Evolutionary conservation across 64 coral and sea anemone species (phyloP).

Genomic region (Anthopleura sola): DNA sequence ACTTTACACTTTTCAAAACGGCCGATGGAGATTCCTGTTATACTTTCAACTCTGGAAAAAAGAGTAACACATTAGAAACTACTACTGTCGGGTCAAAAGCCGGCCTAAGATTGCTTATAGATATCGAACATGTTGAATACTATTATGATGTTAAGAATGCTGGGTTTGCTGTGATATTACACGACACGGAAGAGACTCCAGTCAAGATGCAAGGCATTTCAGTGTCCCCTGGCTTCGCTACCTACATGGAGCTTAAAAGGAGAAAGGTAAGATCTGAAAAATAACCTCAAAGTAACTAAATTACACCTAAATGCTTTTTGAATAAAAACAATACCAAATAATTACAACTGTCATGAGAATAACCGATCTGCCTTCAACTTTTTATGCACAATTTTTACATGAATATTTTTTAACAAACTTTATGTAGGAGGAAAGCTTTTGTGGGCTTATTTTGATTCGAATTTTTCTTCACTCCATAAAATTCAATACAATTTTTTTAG

Average conservation of each 20-base stretch:
- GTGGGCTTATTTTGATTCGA: neutral
- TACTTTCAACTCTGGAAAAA: conserved; percentile 79
- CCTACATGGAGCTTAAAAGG: conserved; percentile 80
- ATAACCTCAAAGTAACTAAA: neutral
- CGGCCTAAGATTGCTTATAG: conserved; percentile 66
- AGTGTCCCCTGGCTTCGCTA: conserved; percentile 73
- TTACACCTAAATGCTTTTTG: neutral
- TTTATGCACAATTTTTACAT: too few relatives aligned
- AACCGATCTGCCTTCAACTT: too few relatives aligned
- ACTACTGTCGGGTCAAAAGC: conserved; percentile 56
- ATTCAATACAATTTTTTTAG: neutral
- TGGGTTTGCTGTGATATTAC: conserved; percentile 77
- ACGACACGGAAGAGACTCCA: conserved; percentile 81
- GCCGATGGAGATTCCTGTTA: conserved; percentile 70
- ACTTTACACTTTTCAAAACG: conserved; percentile 74
- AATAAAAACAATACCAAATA: too few relatives aligned
- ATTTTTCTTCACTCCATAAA: neutral
- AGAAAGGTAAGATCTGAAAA: conserved; percentile 45
- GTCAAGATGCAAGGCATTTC: conserved; percentile 81
- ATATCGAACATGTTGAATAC: conserved; percentile 73
- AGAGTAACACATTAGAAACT: conserved; percentile 6
- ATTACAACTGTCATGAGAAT: too few relatives aligned
- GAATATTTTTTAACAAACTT: too few relatives aligned
- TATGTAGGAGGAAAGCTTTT: too few relatives aligned
- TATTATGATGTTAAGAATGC: conserved; percentile 75